Evolutionary conservation across 2,888 invertebrate species (phyloP).

Genomic region (Volucella inflata): DNA sequence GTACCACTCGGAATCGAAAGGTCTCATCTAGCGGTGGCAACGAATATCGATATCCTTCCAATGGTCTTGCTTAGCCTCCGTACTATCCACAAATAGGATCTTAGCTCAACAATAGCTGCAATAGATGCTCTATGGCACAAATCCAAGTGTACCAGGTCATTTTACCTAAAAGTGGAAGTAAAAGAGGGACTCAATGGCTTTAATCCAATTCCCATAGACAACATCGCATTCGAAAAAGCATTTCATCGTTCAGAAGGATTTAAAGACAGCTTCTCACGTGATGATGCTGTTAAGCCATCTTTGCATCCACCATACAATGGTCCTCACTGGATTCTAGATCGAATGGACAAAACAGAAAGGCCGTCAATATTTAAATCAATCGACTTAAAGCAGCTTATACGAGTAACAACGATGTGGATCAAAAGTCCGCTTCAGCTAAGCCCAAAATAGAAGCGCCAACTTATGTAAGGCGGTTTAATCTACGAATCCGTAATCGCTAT

Average conservation of each 20-base stretch:
- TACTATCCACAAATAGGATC: not conserved
- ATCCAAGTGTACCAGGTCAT: conserved; percentile 5
- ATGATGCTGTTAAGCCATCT: not conserved
- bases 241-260: not conserved
- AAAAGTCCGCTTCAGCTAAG: not conserved
- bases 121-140: not conserved
- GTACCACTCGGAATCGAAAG: too few species aligned
- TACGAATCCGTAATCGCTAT: too few species aligned
- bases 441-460: too few species aligned
- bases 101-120: conserved; percentile 1
- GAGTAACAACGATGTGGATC: not conserved
- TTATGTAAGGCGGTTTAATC: too few species aligned
- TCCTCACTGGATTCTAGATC: not conserved
- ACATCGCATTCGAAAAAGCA: not conserved
- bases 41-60: too few species aligned
- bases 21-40: too few species aligned
- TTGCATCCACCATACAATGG: not conserved
- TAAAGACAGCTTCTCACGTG: not conserved
- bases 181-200: not conserved
- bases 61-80: conserved; percentile 3
- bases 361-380: not conserved
- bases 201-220: not conserved
- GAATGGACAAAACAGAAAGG: not conserved
- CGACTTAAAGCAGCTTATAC: conserved; percentile 1
- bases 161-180: not conserved